phyloP scores from a whole-genome alignment of 1,140 invertebrate species.

The Sesamia nonagrioides region DNA sequence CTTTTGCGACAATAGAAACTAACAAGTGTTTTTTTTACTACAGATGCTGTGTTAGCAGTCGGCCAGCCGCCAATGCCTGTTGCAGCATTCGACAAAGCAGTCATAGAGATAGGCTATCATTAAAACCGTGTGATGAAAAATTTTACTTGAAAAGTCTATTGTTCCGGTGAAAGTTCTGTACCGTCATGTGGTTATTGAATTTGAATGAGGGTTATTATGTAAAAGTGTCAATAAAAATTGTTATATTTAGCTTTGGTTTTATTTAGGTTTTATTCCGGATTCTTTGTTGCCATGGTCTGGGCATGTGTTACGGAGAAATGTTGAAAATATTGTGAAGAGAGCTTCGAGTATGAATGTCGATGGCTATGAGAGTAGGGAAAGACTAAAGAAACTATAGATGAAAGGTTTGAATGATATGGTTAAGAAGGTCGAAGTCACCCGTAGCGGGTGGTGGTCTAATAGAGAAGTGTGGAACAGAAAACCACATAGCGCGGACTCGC shows the following conservation, averaged over 20 bases:
- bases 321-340: too few relatives aligned
- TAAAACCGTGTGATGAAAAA: neutral
- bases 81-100: slow-evolving; percentile 64
- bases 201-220: slow-evolving; percentile 17
- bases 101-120: slow-evolving; percentile 60
- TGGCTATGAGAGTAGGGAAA: too few relatives aligned
- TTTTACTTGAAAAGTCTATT: neutral
- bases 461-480: too few relatives aligned
- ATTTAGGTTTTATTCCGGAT: too few relatives aligned
- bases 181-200: neutral
- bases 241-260: slow-evolving; percentile 24
- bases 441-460: too few relatives aligned
- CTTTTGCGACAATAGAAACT: neutral
- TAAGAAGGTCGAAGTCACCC: too few relatives aligned
- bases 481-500: too few relatives aligned
- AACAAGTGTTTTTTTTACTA: slow-evolving; percentile 48
- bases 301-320: too few relatives aligned
- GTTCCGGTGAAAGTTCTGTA: slow-evolving; percentile 33
- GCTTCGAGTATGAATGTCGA: too few relatives aligned
- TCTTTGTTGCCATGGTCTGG: too few relatives aligned
- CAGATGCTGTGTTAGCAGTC: slow-evolving; percentile 68
- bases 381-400: too few relatives aligned
- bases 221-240: slow-evolving; percentile 53
- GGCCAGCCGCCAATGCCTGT: slow-evolving; percentile 64
- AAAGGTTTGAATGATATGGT: too few relatives aligned